A percentile compares a stretch with the other conserved stretches of the same genome.
phyloP scores from a whole-genome alignment of 2,888 invertebrate genomes.

The Cryptus armator region DNA sequence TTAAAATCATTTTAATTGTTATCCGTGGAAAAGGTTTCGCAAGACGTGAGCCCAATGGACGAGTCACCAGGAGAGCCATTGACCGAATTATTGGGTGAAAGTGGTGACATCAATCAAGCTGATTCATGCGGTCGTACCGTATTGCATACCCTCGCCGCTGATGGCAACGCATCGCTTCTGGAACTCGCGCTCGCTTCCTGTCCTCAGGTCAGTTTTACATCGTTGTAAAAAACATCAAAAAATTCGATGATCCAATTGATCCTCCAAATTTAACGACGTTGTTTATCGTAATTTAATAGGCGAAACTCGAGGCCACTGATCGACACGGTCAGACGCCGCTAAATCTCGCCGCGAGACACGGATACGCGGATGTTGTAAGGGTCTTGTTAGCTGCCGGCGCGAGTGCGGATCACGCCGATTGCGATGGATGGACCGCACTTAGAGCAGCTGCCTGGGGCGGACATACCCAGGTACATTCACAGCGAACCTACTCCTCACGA shows the following conservation, averaged over 20 bases:
- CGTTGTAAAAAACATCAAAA: not conserved
- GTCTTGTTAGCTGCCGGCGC: conserved; percentile 89
- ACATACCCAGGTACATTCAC: conserved; percentile 90
- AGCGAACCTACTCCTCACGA: conserved; percentile 73
- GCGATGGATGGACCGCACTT: conserved; percentile 96
- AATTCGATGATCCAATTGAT: not conserved
- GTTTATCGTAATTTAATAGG: conserved; percentile 72
- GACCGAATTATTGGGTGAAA: conserved; percentile 84
- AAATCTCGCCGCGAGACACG: conserved; percentile 93
- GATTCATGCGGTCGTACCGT: conserved; percentile 89
- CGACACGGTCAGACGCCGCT: conserved; percentile 94
- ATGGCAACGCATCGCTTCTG: conserved; percentile 90
- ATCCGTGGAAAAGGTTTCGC: conserved; percentile 79
- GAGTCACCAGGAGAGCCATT: conserved; percentile 84
- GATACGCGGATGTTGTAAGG: conserved; percentile 90
- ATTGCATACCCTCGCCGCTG: conserved; percentile 91
- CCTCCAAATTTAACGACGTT: not conserved
- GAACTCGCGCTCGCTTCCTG: conserved; percentile 89
- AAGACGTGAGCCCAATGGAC: conserved; percentile 83
- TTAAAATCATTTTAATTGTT: conserved; percentile 38
- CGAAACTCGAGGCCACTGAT: conserved; percentile 88
- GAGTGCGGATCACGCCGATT: conserved; percentile 91
- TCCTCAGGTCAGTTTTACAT: conserved; percentile 82
- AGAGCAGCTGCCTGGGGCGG: conserved; percentile 98
- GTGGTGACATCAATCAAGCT: conserved; percentile 86